Percentiles rank a stretch among this genome's conserved stretches.
Conservation (phyloP, 2,113 vertebrate genomes). For the Pelodiscus sinensis region DNA sequence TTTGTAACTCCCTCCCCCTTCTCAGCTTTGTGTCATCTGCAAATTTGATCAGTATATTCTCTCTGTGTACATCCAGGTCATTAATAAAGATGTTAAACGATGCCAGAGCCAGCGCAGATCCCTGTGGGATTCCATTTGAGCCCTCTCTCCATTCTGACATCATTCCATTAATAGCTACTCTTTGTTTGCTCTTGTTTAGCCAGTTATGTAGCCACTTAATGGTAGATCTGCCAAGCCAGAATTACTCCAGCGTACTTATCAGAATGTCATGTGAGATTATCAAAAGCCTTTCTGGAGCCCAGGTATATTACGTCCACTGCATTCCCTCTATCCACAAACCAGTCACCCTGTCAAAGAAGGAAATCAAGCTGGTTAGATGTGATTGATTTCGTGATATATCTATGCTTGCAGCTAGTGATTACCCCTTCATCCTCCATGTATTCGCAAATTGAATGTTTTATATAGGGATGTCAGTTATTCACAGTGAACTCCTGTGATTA, state of each 20-base stretch:
- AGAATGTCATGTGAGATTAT: neutral
- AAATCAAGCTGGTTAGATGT: neutral
- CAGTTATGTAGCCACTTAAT: neutral
- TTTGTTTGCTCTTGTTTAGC: neutral
- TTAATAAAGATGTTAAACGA: neutral
- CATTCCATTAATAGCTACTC: neutral
- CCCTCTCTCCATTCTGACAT: neutral
- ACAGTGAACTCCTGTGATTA: too few relatives aligned
- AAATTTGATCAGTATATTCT: neutral
- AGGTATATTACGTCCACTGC: neutral
- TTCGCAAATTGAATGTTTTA: neutral
- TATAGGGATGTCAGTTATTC: too few relatives aligned
- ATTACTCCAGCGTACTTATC: neutral
- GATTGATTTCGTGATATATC: neutral
- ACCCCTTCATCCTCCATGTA: neutral
- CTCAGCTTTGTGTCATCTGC: neutral
- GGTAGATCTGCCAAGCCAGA: neutral
- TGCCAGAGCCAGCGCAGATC: neutral
- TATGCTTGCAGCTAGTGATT: neutral
- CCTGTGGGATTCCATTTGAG: neutral
- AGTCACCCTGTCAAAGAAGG: neutral
- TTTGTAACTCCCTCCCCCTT: neutral
- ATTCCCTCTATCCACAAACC: neutral
- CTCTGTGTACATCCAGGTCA: neutral
- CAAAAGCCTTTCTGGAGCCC: neutral